Evolutionary conservation across 1,140 invertebrate species (phyloP).

Genomic region (Tetraneura akinire): DNA sequence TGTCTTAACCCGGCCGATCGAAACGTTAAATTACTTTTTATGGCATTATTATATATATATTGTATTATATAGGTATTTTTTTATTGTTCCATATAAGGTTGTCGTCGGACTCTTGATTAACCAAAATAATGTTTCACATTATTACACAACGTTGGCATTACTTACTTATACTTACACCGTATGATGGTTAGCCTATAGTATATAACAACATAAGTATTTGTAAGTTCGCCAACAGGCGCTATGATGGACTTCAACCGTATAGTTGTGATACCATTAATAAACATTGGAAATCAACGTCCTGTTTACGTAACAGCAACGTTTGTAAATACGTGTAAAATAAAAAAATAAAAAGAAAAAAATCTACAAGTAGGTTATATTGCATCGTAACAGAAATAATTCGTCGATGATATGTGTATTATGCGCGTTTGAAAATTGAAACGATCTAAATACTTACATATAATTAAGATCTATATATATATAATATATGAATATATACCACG

Average conservation of each 20-base stretch:
- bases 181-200: not conserved
- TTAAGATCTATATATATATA: constrained; percentile 13
- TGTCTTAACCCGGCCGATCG: not conserved
- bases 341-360: not conserved
- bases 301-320: not conserved
- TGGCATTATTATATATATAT: not conserved
- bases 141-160: not conserved
- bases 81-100: not conserved
- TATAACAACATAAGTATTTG: not conserved
- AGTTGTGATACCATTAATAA: not conserved
- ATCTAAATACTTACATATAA: not conserved
- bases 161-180: too few species aligned
- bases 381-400: not conserved
- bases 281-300: constrained; percentile 25
- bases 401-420: not conserved
- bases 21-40: constrained; percentile 24
- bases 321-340: not conserved
- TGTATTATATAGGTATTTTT: not conserved
- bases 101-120: constrained; percentile 4
- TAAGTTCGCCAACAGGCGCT: not conserved
- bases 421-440: not conserved
- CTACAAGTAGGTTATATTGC: constrained; percentile 13
- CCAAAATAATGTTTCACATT: constrained; percentile 1
- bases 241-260: not conserved
- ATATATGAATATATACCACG: not conserved